Percentiles rank a stretch among this genome's conserved stretches.
phyloP scores from a whole-genome alignment of 2,797 vertebrate species.

The Pantherophis alleghaniensis region DNA sequence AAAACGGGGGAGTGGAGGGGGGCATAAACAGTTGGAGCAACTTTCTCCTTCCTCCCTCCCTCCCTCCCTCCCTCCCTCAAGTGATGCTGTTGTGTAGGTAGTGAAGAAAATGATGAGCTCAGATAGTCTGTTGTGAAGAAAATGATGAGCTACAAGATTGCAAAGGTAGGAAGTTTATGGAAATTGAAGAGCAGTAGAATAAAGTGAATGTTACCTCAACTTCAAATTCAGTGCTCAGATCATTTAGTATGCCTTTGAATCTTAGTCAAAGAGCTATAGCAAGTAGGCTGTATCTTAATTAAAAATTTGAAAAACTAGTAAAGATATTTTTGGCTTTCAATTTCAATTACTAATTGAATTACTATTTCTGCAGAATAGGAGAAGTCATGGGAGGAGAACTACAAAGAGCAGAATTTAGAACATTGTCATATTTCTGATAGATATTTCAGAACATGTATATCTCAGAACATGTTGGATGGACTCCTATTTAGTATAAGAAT shows the following conservation, averaged over 20 bases:
- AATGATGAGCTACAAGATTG: not conserved
- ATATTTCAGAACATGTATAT: not conserved
- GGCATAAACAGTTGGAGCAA: not conserved
- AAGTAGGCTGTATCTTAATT: not conserved
- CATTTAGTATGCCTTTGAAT: not conserved
- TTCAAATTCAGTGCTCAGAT: not conserved
- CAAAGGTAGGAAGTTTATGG: not conserved
- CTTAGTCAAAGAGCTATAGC: not conserved
- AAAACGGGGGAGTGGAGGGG: not conserved
- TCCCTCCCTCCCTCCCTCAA: not conserved
- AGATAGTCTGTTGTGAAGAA: not conserved
- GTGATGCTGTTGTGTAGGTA: no score
- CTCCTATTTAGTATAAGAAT: not conserved
- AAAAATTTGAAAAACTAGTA: not conserved
- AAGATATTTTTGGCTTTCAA: not conserved
- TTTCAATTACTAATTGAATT: not conserved
- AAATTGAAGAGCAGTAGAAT: not conserved
- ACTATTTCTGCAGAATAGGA: not conserved
- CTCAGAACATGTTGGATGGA: not conserved
- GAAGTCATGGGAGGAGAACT: not conserved
- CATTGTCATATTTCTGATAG: not conserved
- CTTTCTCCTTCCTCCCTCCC: not conserved
- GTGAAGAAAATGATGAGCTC: not conserved
- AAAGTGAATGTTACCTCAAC: not conserved
- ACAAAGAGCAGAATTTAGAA: not conserved